phyloP scores from a whole-genome alignment of 2,797 vertebrate species.

The Sebastes glaucus region DNA sequence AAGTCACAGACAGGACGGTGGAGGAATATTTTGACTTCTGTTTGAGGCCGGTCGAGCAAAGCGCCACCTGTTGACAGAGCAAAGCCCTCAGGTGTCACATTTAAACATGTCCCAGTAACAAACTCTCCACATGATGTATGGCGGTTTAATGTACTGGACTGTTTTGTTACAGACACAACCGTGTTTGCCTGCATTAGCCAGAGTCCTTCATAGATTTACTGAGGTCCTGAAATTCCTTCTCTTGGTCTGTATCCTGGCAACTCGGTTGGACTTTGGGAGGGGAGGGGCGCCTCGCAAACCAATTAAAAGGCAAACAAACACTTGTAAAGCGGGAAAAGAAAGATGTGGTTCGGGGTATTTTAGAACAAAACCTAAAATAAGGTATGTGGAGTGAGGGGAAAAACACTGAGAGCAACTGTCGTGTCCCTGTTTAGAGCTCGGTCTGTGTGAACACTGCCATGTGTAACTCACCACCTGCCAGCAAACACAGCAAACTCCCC shows the following conservation, averaged over 20 bases:
- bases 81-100: slow-evolving; percentile 24
- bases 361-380: slow-evolving; percentile 68
- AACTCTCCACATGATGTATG: slow-evolving; percentile 45
- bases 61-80: slow-evolving; percentile 56
- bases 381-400: slow-evolving; percentile 41
- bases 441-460: slow-evolving; percentile 6
- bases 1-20: slow-evolving; percentile 44
- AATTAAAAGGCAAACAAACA: slow-evolving; percentile 74
- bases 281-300: slow-evolving; percentile 55
- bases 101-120: slow-evolving; percentile 25
- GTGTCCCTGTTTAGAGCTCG: slow-evolving; percentile 37
- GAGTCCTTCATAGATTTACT: slow-evolving; percentile 66
- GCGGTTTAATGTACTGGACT: slow-evolving; percentile 68
- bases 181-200: slow-evolving; percentile 60
- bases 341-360: slow-evolving; percentile 63
- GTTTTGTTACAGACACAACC: slow-evolving; percentile 46
- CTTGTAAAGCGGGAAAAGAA: slow-evolving; percentile 57
- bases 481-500: slow-evolving; percentile 17
- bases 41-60: not conserved
- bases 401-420: slow-evolving; percentile 42
- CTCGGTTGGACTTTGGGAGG: slow-evolving; percentile 36
- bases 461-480: slow-evolving; percentile 40
- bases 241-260: slow-evolving; percentile 73
- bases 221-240: slow-evolving; percentile 74
- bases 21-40: slow-evolving; percentile 32